Evolutionary conservation across 2,113 vertebrate species (phyloP).

Genomic region (Dissostichus mawsoni): DNA sequence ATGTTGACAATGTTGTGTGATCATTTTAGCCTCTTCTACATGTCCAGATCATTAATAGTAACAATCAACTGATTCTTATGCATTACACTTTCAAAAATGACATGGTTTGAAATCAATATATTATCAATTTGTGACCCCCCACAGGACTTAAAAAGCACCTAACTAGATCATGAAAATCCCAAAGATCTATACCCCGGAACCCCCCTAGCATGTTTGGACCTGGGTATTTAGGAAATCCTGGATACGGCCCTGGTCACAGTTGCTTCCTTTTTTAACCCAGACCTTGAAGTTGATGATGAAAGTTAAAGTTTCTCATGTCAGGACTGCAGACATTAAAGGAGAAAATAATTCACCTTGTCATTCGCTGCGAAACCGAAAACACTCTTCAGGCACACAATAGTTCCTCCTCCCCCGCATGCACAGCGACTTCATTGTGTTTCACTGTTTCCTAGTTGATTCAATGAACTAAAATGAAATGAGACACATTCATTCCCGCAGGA

Average conservation of each 20-base stretch:
- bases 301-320: constrained; percentile 2
- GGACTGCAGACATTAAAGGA: constrained; percentile 21
- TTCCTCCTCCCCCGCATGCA: constrained; percentile 38
- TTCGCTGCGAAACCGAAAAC: constrained; percentile 14
- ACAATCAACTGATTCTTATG: no score
- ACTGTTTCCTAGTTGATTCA: constrained; percentile 53
- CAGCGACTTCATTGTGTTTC: constrained; percentile 43
- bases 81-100: no score
- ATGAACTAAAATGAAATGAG: constrained; percentile 65
- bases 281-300: constrained; percentile 35
- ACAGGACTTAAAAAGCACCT: no score
- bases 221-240: no score
- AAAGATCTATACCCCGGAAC: no score
- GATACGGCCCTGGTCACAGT: neutral
- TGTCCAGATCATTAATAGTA: no score
- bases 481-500: constrained; percentile 54
- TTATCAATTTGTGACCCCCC: no score
- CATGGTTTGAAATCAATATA: no score
- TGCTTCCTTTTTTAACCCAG: constrained; percentile 9
- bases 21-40: no score
- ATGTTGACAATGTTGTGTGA: no score
- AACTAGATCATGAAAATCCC: no score
- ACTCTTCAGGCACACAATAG: constrained; percentile 27
- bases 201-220: no score
- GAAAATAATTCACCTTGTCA: constrained; percentile 39